Evolutionary conservation across 2,888 invertebrate genomes (phyloP).

Genomic region (Tenthredo distinguenda): DNA sequence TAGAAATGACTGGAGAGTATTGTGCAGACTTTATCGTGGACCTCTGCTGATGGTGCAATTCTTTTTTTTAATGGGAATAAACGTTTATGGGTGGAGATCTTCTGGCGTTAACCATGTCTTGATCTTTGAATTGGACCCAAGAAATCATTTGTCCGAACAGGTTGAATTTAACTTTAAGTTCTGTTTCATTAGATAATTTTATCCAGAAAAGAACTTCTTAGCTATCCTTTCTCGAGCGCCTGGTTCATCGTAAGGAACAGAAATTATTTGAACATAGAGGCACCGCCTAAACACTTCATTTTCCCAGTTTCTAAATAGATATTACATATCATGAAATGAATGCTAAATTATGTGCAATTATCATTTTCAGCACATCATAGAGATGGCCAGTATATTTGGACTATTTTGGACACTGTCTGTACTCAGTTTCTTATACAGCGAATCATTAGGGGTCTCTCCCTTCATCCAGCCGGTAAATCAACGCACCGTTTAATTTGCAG

Average conservation of each 20-base stretch:
- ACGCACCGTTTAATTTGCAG: background rate
- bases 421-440: slow-evolving; percentile 85
- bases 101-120: slow-evolving; percentile 92
- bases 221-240: background rate
- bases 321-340: background rate
- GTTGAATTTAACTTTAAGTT: slow-evolving; percentile 68
- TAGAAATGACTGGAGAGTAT: slow-evolving; percentile 82
- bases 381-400: slow-evolving; percentile 87
- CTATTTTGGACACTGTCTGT: slow-evolving; percentile 86
- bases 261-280: background rate
- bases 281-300: too few relatives aligned
- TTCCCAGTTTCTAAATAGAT: background rate
- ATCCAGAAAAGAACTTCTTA: background rate
- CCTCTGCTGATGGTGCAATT: slow-evolving; percentile 88
- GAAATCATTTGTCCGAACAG: slow-evolving; percentile 88
- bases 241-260: background rate
- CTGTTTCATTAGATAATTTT: background rate
- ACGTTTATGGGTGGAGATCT: slow-evolving; percentile 90
- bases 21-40: slow-evolving; percentile 89
- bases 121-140: slow-evolving; percentile 90
- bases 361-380: slow-evolving; percentile 82
- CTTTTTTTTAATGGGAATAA: slow-evolving; percentile 88
- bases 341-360: background rate
- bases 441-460: slow-evolving; percentile 85
- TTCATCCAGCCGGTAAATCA: slow-evolving; percentile 84